phyloP scores from a whole-genome alignment of 64 coral and sea anemone species.

The Cladopsammia gracilis region DNA sequence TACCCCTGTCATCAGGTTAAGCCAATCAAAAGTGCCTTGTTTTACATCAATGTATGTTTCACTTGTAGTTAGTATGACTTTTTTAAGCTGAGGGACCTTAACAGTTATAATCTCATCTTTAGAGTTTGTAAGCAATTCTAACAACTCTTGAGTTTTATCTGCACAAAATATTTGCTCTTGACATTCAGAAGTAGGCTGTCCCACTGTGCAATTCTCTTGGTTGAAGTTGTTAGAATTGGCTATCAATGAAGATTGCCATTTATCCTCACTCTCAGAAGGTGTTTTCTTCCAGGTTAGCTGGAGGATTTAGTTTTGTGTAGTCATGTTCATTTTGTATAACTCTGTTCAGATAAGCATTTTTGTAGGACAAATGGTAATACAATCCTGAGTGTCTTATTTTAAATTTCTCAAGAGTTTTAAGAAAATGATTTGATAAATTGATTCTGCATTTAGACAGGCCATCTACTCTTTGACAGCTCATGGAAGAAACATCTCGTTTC shows the following conservation, averaged over 20 bases:
- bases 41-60: conserved; percentile 2
- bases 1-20: background rate
- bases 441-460: conserved; percentile 1
- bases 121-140: conserved; percentile 29
- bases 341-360: conserved; percentile 33
- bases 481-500: conserved; percentile 22
- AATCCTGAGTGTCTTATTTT: conserved; percentile 20
- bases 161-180: conserved; percentile 34
- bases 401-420: conserved; percentile 29
- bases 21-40: conserved; percentile 2
- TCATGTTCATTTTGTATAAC: conserved; percentile 39
- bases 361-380: conserved; percentile 34
- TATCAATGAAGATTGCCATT: conserved; percentile 35
- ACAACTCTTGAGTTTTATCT: conserved; percentile 47
- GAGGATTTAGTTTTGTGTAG: conserved; percentile 38
- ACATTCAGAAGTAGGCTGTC: background rate
- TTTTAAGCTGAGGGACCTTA: conserved; percentile 26
- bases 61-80: background rate
- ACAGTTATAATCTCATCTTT: conserved; percentile 55
- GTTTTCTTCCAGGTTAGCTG: conserved; percentile 5
- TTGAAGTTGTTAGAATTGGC: conserved; percentile 20
- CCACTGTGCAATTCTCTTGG: conserved; percentile 21
- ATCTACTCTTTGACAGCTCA: background rate
- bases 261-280: conserved; percentile 17
- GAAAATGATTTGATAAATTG: conserved; percentile 31